Percentiles rank a stretch among this genome's conserved stretches.
Conservation (phyloP, 2,113 vertebrate species). For the Leptodactylus fuscus region DNA sequence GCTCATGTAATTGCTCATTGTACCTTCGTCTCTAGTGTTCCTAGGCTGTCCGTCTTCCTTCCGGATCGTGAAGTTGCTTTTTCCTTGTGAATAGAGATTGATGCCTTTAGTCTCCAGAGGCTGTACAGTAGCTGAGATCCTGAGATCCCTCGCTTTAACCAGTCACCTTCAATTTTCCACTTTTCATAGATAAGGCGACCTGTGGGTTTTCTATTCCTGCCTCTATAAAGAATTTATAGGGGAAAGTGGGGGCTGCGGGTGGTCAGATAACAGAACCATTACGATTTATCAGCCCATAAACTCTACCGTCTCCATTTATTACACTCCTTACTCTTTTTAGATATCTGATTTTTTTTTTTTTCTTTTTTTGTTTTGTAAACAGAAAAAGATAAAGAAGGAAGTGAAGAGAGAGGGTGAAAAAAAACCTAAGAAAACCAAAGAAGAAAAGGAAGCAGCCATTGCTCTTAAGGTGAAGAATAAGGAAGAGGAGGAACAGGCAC, state of each 20-base stretch:
- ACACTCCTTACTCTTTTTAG: not conserved
- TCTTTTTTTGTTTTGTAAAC: not conserved
- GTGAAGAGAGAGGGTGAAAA: constrained; percentile 19
- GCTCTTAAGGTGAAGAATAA: constrained; percentile 74
- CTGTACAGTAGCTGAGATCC: not conserved
- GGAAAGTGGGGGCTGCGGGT: not conserved
- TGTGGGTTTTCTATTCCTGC: constrained; percentile 3
- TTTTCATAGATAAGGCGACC: constrained; percentile 13
- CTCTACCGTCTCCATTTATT: not conserved
- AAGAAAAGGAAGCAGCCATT: constrained; percentile 69
- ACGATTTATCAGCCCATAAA: not conserved
- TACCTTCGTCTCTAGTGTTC: not conserved
- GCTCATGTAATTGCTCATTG: not conserved
- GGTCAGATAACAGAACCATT: constrained; percentile 16
- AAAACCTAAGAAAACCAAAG: constrained; percentile 72
- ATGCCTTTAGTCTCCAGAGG: constrained; percentile 1
- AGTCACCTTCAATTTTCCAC: constrained; percentile 28
- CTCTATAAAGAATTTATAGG: constrained; percentile 15
- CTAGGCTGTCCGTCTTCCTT: constrained; percentile 11
- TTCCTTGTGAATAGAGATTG: constrained; percentile 18
- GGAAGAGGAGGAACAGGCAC: constrained; percentile 77
- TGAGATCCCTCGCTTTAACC: not conserved
- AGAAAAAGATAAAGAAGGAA: constrained; percentile 31
- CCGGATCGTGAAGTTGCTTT: not conserved
- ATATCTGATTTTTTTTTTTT: not conserved